Evolutionary conservation across 2,888 invertebrate genomes (phyloP).

Genomic region (Notodonta ziczac): DNA sequence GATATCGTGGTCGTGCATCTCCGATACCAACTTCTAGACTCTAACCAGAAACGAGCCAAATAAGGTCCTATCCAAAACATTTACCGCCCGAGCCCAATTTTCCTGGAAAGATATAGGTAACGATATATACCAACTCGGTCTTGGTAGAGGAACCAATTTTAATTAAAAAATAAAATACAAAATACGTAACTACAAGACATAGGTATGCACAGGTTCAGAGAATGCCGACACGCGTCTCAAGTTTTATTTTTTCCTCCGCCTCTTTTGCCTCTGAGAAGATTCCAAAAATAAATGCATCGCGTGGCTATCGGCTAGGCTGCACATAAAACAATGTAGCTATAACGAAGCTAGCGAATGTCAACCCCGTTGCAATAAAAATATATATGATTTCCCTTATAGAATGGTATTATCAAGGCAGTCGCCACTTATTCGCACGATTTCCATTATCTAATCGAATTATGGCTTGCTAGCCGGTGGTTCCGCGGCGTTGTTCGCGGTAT

Average conservation of each 20-base stretch:
- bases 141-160: too few relatives aligned
- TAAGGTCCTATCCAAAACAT: background rate
- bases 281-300: slow-evolving; percentile 36
- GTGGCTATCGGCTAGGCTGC: slow-evolving; percentile 19
- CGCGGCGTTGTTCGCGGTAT: slow-evolving; percentile 30
- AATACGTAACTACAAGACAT: too few relatives aligned
- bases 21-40: slow-evolving; percentile 11
- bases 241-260: slow-evolving; percentile 15
- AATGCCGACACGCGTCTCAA: too few relatives aligned
- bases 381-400: slow-evolving; percentile 24
- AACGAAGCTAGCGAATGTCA: slow-evolving; percentile 7
- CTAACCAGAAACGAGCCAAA: slow-evolving; percentile 3
- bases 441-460: slow-evolving; percentile 43
- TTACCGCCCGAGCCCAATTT: slow-evolving; percentile 3
- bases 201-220: too few relatives aligned
- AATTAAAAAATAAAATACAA: too few relatives aligned
- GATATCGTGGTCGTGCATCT: background rate
- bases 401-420: slow-evolving; percentile 25
- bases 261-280: slow-evolving; percentile 22
- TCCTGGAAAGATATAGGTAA: background rate
- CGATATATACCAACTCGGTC: background rate
- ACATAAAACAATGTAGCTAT: slow-evolving; percentile 21
- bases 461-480: slow-evolving; percentile 35
- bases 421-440: slow-evolving; percentile 39
- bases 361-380: slow-evolving; percentile 23